phyloP scores from a whole-genome alignment of 2,888 invertebrate species.

The Leucania comma region DNA sequence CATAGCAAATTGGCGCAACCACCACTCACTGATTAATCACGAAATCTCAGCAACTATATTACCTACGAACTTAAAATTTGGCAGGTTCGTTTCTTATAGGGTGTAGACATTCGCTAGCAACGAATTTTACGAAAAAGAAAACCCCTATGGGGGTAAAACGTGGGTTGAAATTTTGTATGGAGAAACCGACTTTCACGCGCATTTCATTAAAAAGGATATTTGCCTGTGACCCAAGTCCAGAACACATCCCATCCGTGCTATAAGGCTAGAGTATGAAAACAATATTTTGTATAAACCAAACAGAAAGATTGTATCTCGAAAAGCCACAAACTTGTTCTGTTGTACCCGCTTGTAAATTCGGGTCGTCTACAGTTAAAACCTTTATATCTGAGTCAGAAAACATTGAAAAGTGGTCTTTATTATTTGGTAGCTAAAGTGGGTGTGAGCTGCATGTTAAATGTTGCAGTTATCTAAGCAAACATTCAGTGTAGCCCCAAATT shows the following conservation, averaged over 20 bases:
- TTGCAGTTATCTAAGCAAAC: constrained; percentile 82
- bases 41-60: too few species aligned
- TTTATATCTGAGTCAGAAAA: constrained; percentile 29
- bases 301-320: constrained; percentile 74
- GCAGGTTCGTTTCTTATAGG: too few species aligned
- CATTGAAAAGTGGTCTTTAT: constrained; percentile 53
- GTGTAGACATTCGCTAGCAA: too few species aligned
- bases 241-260: neutral
- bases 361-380: constrained; percentile 67
- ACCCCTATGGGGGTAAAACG: too few species aligned
- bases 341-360: constrained; percentile 78
- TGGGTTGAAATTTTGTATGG: too few species aligned
- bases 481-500: constrained; percentile 79
- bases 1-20: too few species aligned
- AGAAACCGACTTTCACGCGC: too few species aligned
- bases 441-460: constrained; percentile 44
- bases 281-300: constrained; percentile 68
- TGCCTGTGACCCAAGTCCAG: neutral
- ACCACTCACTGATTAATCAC: too few species aligned
- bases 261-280: constrained; percentile 38
- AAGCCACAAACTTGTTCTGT: constrained; percentile 71
- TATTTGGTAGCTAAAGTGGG: constrained; percentile 9
- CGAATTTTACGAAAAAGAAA: too few species aligned
- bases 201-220: constrained; percentile 4
- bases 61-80: too few species aligned